phyloP scores from a whole-genome alignment of 2,888 invertebrate genomes.

The Nipponacmea schrenckii region DNA sequence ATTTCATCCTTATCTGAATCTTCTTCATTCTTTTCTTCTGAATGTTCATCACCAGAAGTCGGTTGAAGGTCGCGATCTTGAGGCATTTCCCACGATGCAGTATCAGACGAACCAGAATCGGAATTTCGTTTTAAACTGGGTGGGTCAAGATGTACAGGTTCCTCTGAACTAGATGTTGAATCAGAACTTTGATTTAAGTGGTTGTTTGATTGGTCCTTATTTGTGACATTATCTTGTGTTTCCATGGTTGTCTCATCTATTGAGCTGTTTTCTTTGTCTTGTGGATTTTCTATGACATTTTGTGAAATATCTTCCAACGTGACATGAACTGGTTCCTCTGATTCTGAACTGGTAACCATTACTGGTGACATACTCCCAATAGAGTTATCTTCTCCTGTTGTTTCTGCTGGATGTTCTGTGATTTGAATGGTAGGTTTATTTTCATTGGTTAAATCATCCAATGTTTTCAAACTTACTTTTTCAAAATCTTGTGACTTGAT shows the following conservation, averaged over 20 bases:
- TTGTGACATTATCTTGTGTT: not conserved
- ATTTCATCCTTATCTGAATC: not conserved
- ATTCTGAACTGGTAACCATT: not conserved
- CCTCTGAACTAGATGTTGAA: not conserved
- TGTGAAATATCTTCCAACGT: not conserved
- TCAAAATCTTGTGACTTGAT: not conserved
- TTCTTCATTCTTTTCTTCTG: not conserved
- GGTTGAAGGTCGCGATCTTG: not conserved
- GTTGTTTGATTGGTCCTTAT: not conserved
- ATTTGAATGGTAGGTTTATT: not conserved
- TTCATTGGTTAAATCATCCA: not conserved
- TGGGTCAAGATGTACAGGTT: not conserved
- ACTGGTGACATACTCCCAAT: not conserved
- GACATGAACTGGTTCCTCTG: not conserved
- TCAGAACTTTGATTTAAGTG: not conserved
- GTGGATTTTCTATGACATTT: not conserved
- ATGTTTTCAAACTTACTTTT: not conserved
- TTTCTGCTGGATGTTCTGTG: not conserved
- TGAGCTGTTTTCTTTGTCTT: not conserved
- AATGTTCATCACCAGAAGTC: not conserved
- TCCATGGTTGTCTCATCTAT: not conserved
- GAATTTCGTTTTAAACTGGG: not conserved
- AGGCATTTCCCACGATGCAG: not conserved
- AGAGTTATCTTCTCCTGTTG: not conserved
- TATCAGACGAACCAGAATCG: not conserved